A percentile compares a stretch with the other conserved stretches of the same genome.
phyloP scores from a whole-genome alignment of 1,140 invertebrate species.

The Parapsyche elsis region DNA sequence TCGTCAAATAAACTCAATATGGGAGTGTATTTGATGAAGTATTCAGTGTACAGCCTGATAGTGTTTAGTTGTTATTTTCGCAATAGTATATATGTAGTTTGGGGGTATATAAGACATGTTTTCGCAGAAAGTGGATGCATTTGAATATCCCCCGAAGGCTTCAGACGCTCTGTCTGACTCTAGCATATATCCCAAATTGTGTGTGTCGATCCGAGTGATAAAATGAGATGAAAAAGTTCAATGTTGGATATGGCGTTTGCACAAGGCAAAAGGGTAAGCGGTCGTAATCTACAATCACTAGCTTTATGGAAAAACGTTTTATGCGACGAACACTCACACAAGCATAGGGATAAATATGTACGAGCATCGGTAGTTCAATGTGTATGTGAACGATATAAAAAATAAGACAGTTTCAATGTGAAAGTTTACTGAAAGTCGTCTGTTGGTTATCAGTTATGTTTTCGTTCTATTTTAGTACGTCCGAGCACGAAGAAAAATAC shows the following conservation, averaged over 20 bases:
- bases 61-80: too few relatives aligned
- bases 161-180: not conserved
- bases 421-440: too few relatives aligned
- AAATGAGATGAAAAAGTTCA: slow-evolving; percentile 38
- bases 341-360: not conserved
- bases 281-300: slow-evolving; percentile 40
- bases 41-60: too few relatives aligned
- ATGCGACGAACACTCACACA: not conserved
- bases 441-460: too few relatives aligned
- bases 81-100: not conserved
- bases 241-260: slow-evolving; percentile 19
- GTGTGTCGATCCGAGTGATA: slow-evolving; percentile 33
- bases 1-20: not conserved
- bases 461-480: too few relatives aligned
- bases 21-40: too few relatives aligned
- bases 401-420: too few relatives aligned
- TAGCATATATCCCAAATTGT: slow-evolving; percentile 17
- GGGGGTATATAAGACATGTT: not conserved
- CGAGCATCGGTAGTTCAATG: not conserved
- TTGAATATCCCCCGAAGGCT: not conserved
- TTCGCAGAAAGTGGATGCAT: not conserved
- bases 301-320: slow-evolving; percentile 40
- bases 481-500: too few relatives aligned
- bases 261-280: slow-evolving; percentile 33
- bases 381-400: too few relatives aligned